Conservation (phyloP, 2,113 vertebrate genomes). For the Zingel zingel region DNA sequence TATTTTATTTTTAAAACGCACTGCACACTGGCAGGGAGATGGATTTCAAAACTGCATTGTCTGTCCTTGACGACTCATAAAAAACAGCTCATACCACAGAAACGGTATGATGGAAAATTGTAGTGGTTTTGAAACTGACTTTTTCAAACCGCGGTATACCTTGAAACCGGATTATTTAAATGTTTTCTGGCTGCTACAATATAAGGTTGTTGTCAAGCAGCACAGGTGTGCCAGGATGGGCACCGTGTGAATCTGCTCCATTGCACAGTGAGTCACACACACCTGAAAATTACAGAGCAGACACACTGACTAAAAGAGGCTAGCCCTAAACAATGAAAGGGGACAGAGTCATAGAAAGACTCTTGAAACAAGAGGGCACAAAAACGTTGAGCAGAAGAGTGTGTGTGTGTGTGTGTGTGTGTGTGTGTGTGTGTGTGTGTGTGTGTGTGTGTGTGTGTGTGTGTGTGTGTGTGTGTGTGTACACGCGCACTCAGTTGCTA, state of each 20-base stretch:
- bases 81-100: no score
- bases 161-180: neutral
- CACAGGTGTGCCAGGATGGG: slow-evolving; percentile 44
- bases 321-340: slow-evolving; percentile 27
- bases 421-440: neutral
- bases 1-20: no score
- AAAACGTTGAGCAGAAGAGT: slow-evolving; percentile 10
- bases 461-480: neutral
- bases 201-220: slow-evolving; percentile 29
- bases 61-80: no score
- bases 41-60: no score
- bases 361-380: neutral
- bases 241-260: slow-evolving; percentile 44
- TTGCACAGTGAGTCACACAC: slow-evolving; percentile 57
- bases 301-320: slow-evolving; percentile 26
- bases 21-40: no score
- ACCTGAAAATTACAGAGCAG: slow-evolving; percentile 60
- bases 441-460: neutral
- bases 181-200: neutral
- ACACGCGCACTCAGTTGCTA: no score
- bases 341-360: neutral
- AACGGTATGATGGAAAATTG: no score
- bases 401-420: neutral
- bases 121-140: no score
- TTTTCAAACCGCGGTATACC: no score